Conservation (phyloP, 2,113 vertebrate species). For the Athene cunicularia region DNA sequence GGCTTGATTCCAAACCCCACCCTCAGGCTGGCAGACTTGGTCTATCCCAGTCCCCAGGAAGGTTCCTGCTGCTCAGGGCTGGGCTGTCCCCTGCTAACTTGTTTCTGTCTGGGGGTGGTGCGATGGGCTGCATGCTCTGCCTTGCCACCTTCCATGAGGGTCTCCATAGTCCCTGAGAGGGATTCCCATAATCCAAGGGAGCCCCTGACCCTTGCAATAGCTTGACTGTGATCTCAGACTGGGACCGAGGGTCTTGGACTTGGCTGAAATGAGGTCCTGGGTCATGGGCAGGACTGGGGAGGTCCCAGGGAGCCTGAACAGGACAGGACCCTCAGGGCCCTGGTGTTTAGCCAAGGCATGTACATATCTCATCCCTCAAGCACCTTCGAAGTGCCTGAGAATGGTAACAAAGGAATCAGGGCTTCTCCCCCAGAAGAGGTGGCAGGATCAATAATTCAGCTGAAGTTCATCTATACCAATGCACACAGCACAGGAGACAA, state of each 20-base stretch:
- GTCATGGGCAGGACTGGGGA: neutral
- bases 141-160: fast-evolving
- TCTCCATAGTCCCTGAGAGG: neutral
- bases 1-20: fast-evolving
- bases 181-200: fast-evolving
- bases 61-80: neutral
- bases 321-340: neutral
- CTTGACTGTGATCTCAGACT: neutral
- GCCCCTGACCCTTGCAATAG: neutral
- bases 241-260: fast-evolving
- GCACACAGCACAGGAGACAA: neutral
- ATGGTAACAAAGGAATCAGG: neutral
- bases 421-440: neutral
- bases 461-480: neutral
- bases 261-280: neutral
- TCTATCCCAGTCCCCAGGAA: neutral
- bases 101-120: neutral
- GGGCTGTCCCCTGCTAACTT: too few relatives aligned
- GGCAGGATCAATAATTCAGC: neutral
- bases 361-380: neutral
- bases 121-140: neutral
- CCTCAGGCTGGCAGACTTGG: fast-evolving
- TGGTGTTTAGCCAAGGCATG: neutral
- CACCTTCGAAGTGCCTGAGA: neutral
- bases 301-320: too few relatives aligned